Base-by-base conservation (phyloP, 2,888 invertebrate species). In the Andrena marginata region DNA sequence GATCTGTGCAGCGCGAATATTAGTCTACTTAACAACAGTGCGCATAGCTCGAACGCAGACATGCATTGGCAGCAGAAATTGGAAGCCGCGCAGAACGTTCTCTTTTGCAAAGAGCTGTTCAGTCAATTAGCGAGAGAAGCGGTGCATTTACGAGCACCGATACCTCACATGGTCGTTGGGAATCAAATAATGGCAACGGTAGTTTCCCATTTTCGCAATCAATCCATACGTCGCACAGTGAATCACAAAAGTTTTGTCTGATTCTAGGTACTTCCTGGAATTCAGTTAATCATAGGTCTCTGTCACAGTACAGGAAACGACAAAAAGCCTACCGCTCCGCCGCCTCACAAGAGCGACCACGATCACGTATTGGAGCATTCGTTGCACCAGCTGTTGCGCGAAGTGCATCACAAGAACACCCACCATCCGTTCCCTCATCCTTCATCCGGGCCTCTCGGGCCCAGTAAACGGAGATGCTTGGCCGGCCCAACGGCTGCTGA, bases 281-380 rank as follows among this genome's bases (percentile, higher is more conserved):
- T 99, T 82, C 98, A 99, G 92, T 94, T 99, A 26, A 97, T 98
- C 54, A 98, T 99, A 79, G 97, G 98, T 0, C 95, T 99, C 2
- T 98, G 98, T 91, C 99, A 99, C 93, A 98, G 98, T 69, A 96
- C 96, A 3, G 96, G 96, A 29, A 94, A 94, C n/a, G 95, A 95
- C 76, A 95, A 95, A 80, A 95, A 95, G 87, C 95, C 95, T 87
- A 90, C 94, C 31, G 90, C 94, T 68, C 94, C 94, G 1, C 93
- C 95, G 10, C 95, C 95, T 1, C 94, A 95, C 76, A 95, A 95
- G 82, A 95, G 96, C 26, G 98, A 98, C 90, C 99, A 99, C 92
- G 98, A 99, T 94, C 98, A 98, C 93, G 99, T 99, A n/a, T 94
- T 99, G 86, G 99, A 99, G 93, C 99, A 99, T 93, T 99, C 99